phyloP scores from a whole-genome alignment of 1,140 invertebrate species.

The Mizuhopecten yessoensis region DNA sequence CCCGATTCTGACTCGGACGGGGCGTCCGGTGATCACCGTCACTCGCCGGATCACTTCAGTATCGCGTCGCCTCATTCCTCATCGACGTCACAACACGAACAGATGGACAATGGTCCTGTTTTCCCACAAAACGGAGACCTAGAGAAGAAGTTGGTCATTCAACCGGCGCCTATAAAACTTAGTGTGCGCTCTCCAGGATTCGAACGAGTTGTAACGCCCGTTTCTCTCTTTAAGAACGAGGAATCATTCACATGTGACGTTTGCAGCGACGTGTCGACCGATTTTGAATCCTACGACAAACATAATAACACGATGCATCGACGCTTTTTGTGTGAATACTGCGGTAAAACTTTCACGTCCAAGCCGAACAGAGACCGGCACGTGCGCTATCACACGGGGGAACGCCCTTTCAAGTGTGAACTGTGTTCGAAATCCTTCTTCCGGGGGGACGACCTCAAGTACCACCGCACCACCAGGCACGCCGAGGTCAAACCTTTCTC shows the following conservation, averaged over 20 bases:
- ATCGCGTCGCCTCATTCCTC: constrained; percentile 29
- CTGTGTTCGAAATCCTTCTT: constrained; percentile 76
- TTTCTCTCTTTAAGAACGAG: constrained; percentile 68
- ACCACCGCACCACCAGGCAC: constrained; percentile 80
- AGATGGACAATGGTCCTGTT: constrained; percentile 34
- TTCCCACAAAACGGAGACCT: constrained; percentile 46
- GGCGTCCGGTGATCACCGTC: constrained; percentile 41
- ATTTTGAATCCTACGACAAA: constrained; percentile 72
- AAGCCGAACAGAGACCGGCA: constrained; percentile 80
- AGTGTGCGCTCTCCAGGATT: constrained; percentile 67
- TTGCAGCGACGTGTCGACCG: constrained; percentile 68
- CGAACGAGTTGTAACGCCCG: constrained; percentile 73
- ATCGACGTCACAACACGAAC: neutral
- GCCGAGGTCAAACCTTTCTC: constrained; percentile 70
- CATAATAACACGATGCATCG: constrained; percentile 73
- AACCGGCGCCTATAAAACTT: constrained; percentile 50
- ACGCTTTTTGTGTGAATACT: constrained; percentile 77
- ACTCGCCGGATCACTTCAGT: constrained; percentile 42
- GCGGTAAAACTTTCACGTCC: constrained; percentile 79
- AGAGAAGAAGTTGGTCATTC: neutral
- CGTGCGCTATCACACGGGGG: constrained; percentile 80
- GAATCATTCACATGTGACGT: constrained; percentile 68
- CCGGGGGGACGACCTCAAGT: constrained; percentile 79
- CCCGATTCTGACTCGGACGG: neutral
- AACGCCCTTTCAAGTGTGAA: constrained; percentile 79